Evolutionary conservation across 2,113 vertebrate species (phyloP).

Genomic region (Oncorhynchus masou): DNA sequence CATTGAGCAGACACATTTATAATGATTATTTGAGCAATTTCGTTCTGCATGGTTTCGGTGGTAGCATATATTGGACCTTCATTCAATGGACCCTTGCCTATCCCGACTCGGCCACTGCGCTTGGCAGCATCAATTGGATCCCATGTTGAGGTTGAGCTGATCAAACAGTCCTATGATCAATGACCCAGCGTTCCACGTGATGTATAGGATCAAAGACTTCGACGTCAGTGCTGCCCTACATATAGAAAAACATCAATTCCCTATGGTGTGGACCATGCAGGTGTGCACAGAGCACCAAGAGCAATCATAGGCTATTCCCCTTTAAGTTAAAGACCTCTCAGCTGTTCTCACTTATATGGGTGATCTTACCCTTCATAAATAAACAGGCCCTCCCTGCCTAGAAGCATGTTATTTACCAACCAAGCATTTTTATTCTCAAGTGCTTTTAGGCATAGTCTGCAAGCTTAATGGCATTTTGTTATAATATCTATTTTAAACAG

Average conservation of each 20-base stretch:
- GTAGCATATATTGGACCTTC: neutral
- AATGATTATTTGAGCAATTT: neutral
- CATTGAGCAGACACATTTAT: neutral
- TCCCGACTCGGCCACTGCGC: neutral
- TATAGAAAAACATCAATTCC: neutral
- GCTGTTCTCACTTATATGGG: neutral
- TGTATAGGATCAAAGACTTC: slow-evolving; percentile 37
- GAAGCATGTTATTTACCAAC: no score
- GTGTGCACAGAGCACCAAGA: slow-evolving; percentile 31
- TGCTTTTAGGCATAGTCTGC: no score
- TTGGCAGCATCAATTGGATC: slow-evolving; percentile 33
- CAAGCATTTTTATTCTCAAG: no score
- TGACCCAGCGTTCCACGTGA: slow-evolving; percentile 50
- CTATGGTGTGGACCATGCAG: slow-evolving; percentile 38
- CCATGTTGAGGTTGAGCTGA: slow-evolving; percentile 22
- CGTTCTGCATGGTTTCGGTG: neutral
- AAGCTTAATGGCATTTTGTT: no score
- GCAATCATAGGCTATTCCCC: slow-evolving; percentile 16
- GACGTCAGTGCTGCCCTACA: slow-evolving; percentile 26
- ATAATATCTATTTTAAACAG: no score
- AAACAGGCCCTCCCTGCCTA: no score
- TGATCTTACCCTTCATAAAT: neutral
- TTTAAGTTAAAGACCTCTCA: neutral
- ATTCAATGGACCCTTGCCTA: neutral
- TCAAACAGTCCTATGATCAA: slow-evolving; percentile 54